These are phyloP conservation scores for Leptinotarsa peninsularis DNA, from an alignment of 2,888 invertebrate genomes.

Conservation along the genomic window DNA sequence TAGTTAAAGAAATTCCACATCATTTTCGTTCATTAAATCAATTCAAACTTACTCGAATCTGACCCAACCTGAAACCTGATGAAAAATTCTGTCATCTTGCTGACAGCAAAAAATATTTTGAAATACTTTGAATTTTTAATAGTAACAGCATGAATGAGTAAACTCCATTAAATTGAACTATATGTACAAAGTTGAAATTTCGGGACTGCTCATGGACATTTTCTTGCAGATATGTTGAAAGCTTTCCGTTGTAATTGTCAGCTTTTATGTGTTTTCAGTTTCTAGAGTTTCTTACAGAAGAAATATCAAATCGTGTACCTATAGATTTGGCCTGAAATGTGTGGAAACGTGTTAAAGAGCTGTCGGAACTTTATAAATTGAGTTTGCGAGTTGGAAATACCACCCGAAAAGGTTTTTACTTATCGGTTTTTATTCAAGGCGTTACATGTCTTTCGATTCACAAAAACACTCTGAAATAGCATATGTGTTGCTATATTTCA, in stretches of 20 bases:
- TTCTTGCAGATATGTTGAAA: conserved; percentile 15
- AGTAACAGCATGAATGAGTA: neutral
- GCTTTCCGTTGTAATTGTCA: conserved; percentile 35
- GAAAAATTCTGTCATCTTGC: too few species aligned
- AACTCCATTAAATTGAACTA: conserved; percentile 18
- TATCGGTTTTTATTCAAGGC: conserved; percentile 21
- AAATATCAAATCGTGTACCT: conserved; percentile 29
- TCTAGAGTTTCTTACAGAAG: conserved; percentile 20
- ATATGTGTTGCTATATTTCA: neutral
- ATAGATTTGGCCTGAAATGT: conserved; percentile 18
- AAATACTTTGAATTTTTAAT: too few species aligned
- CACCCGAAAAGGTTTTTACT: conserved; percentile 23
- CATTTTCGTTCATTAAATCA: too few species aligned
- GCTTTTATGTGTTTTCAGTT: conserved; percentile 27
- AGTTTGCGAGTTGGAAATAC: conserved; percentile 27
- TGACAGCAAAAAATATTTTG: too few species aligned
- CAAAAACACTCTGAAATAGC: neutral
- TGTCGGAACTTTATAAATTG: conserved; percentile 36
- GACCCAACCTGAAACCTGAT: too few species aligned
- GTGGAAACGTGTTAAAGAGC: conserved; percentile 26
- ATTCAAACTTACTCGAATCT: too few species aligned
- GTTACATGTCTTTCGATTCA: conserved; percentile 15
- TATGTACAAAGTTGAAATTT: conserved; percentile 17
- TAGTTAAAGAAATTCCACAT: too few species aligned
- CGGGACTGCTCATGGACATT: conserved; percentile 9